Base-by-base conservation (phyloP, 1,140 invertebrate species). In the Lepidurus apus region DNA sequence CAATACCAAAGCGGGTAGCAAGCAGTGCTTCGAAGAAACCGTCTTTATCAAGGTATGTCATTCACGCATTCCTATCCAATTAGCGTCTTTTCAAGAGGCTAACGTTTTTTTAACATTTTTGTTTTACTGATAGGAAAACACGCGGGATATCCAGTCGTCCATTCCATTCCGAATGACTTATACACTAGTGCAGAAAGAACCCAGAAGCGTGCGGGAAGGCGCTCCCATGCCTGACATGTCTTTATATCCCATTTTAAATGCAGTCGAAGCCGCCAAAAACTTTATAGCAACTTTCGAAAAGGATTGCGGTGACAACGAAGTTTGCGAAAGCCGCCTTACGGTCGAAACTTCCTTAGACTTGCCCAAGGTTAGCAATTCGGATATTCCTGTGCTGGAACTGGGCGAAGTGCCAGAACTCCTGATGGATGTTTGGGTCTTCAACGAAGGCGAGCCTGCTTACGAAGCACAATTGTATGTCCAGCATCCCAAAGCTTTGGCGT, bases 251-350 rank as follows among this genome's bases (percentile, higher is more conserved):
- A 95, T 97, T 76, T 85, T 97, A 13, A 96, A 97, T 85, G 91
- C 94, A 81, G 93, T 93, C 80, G 90, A 93, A 83, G 94, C 95
- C 0, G 90, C 90, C 10, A 91, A 91, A 81, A 86, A 91, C 6
- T 96, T 97, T 82, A 88, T 92, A 82, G 95, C 93, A 3, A 92
- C 91, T 34, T 97, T 98, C 86, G 90, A 95, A 77, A 97, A 97
- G 85, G 94, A 98, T 83, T 98, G 96, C 84, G 96, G 95, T 8
- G 86, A 89, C 0, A 94, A 98, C 83, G 94, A 96, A 82, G 87
- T 94, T 34, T 98, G 96, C 84, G 89, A 94, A 82, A 97, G 95
- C 84, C 89, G 96, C 83, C 84, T 98, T n/a, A 85, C 88, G 78
- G 84, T 96, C 0, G 84, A 87, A n/a, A 90, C 91, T 10, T 85